phyloP scores from a whole-genome alignment of 1,140 invertebrate species.

The Archegozetes longisetosus region DNA sequence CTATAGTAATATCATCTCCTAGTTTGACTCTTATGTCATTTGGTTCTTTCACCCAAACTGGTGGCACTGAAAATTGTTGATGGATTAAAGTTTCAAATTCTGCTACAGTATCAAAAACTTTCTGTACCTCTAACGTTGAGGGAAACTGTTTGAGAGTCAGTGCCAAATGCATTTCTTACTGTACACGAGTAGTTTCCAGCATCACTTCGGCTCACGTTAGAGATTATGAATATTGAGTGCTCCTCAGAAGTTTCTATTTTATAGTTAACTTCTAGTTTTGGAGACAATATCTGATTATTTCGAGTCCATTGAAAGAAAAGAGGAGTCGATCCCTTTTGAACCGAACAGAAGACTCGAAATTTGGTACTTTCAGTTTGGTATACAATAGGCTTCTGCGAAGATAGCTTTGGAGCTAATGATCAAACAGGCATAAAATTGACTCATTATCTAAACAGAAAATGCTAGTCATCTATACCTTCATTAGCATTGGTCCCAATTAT shows the following conservation, averaged over 20 bases:
- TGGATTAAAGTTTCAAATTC: neutral
- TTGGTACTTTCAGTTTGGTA: neutral
- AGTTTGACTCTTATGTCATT: conserved; percentile 65
- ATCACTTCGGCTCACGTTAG: neutral
- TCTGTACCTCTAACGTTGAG: neutral
- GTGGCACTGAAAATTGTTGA: conserved; percentile 24
- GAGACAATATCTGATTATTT: neutral
- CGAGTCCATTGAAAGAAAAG: conserved; percentile 2
- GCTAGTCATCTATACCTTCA: no score
- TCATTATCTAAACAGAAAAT: no score
- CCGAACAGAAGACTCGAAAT: conserved; percentile 10
- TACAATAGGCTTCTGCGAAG: conserved; percentile 2
- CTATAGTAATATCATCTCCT: conserved; percentile 57
- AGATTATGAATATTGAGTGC: neutral
- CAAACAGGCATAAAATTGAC: no score
- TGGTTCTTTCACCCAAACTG: conserved; percentile 75
- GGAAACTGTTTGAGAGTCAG: neutral
- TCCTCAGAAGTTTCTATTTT: conserved; percentile 1
- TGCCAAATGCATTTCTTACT: conserved; percentile 13
- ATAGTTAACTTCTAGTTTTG: neutral
- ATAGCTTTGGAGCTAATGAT: conserved; percentile 1
- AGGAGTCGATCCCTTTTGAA: neutral
- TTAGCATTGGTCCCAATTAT: no score
- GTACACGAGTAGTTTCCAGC: conserved; percentile 20
- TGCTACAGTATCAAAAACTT: neutral